These are phyloP conservation scores for Threskiornis aethiopicus DNA, from an alignment of 2,797 vertebrate species.

Conservation along the genomic window DNA sequence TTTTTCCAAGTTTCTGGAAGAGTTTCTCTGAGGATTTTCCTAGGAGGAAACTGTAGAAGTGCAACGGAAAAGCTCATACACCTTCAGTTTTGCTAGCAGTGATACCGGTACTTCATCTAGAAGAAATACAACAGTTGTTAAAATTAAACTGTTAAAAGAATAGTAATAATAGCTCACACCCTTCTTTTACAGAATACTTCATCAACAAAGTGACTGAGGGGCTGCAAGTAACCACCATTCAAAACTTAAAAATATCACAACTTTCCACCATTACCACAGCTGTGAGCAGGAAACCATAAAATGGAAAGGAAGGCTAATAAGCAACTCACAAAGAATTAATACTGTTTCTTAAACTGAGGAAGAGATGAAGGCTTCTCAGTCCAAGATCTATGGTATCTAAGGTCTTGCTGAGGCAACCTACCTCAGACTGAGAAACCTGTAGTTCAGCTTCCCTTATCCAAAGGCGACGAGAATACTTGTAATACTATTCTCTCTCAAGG, in stretches of 20 bases:
- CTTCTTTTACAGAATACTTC: not conserved
- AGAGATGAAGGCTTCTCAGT: not conserved
- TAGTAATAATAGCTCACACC: not conserved
- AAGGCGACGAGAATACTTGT: not conserved
- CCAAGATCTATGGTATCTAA: not conserved
- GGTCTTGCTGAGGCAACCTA: not conserved
- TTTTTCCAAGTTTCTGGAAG: not conserved
- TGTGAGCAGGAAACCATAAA: not conserved
- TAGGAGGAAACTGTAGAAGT: not conserved
- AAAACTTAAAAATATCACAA: not conserved
- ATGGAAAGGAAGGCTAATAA: not conserved
- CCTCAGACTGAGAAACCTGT: not conserved
- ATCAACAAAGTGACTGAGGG: not conserved
- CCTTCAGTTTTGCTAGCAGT: not conserved
- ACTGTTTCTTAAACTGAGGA: not conserved
- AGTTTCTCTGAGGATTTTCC: not conserved
- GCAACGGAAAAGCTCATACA: not conserved
- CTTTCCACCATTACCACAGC: not conserved
- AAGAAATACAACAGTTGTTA: not conserved
- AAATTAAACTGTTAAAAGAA: not conserved
- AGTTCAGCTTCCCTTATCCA: not conserved
- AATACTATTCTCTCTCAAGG: not conserved
- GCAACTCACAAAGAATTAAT: not conserved
- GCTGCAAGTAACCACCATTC: not conserved
- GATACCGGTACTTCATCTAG: fast-evolving